Base-by-base conservation (phyloP, 2,797 vertebrate genomes). In the Molossus molossus region DNA sequence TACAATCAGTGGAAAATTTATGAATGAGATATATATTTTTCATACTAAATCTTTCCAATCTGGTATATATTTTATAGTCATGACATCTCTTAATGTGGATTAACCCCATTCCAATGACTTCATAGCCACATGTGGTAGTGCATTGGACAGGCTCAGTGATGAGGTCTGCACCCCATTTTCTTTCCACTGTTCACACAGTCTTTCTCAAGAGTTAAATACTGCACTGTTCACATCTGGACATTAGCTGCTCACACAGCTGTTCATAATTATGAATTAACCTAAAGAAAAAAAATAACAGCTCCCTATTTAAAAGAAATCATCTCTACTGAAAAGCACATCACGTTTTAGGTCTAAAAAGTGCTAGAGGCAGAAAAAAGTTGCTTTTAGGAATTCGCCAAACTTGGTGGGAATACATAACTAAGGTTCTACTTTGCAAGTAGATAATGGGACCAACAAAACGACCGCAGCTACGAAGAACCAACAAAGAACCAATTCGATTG, bases 381-480 rank as follows among this genome's bases (percentile, higher is more conserved):
- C 92, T 94, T 76, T 96, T 57, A 82, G 91, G 67, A 75, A 89
- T 15, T 90, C 1, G 17, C n/a, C 27, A 73, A 72, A 92, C 25
- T 37, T 55, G 23, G 18, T 10, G 6, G n/a, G 40, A 82, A 79
- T 77, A 80, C 87, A 81, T 53, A 33, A 62, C 1, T 37, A 67
- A 81, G 64, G 5, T 88, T 88, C 84, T 82, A 76, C 20, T 76
- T 95, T 12, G n/a, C 37, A 50, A 23, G 21, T 84, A 69, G 48
- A 29, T 25, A 82, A 77, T 15, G 20, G 23, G 20, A 55, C 60
- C 13, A 29, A 40, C 6, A 48, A 80, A 89, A 75, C 48, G 9
- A 65, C 0, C 15, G 72, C 11, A 25, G 15, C 23, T 37, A 58
- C 37, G 9, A 57, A 67, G 84, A 83, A 57, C 23, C 15, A 84